Conservation (phyloP, 2,797 vertebrate genomes). For the Melanotaenia nigrans region DNA sequence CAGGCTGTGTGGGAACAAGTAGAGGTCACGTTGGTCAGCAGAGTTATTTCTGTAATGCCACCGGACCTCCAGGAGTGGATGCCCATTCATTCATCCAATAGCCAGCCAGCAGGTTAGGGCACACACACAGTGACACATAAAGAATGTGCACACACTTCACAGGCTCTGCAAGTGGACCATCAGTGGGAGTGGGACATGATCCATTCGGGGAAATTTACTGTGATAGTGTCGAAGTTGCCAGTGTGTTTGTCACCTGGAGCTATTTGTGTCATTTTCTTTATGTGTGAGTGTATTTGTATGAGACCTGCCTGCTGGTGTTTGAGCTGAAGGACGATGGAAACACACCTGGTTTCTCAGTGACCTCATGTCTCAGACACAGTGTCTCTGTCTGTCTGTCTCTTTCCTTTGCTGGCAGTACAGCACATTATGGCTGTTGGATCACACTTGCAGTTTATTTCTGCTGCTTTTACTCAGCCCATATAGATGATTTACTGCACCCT, state of each 20-base stretch:
- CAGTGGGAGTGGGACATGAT: conserved; percentile 36
- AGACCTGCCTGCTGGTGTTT: conserved; percentile 37
- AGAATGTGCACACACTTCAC: conserved; percentile 39
- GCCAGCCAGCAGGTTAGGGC: conserved; percentile 62
- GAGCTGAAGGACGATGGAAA: conserved; percentile 61
- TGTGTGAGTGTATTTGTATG: conserved; percentile 32
- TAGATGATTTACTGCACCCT: conserved; percentile 51
- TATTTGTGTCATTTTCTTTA: conserved; percentile 45
- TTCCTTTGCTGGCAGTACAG: conserved; percentile 37
- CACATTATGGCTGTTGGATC: conserved; percentile 43
- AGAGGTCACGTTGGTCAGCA: conserved; percentile 77
- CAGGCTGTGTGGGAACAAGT: conserved; percentile 74
- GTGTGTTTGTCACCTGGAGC: conserved; percentile 35
- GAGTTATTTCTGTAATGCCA: conserved; percentile 79
- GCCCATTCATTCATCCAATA: conserved; percentile 72
- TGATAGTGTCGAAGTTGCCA: conserved; percentile 20
- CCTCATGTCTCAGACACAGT: conserved; percentile 63
- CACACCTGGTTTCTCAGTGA: conserved; percentile 59
- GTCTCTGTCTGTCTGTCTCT: conserved; percentile 50
- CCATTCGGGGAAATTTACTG: conserved; percentile 41
- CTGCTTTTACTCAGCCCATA: conserved; percentile 33
- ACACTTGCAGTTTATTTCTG: conserved; percentile 34
- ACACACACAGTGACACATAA: conserved; percentile 40
- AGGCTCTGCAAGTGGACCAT: conserved; percentile 39
- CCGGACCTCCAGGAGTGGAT: conserved; percentile 74